Conservation (phyloP, 2,888 invertebrate species). For the Slavum lentiscoides region DNA sequence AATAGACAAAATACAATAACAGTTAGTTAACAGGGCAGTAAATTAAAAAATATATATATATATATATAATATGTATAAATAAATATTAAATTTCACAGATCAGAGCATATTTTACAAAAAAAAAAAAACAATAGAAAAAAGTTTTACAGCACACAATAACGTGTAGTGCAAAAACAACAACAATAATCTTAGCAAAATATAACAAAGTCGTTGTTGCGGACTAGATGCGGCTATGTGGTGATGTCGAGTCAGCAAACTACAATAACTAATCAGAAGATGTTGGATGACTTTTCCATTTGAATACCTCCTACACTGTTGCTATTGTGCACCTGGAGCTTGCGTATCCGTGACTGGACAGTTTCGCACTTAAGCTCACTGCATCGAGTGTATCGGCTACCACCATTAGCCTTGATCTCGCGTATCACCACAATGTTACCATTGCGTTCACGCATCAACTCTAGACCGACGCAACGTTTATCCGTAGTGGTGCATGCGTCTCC, state of each 20-base stretch:
- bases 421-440: conserved; percentile 63
- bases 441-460: conserved; percentile 61
- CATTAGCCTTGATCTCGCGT: conserved; percentile 60
- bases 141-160: background rate
- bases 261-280: conserved; percentile 26
- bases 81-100: conserved; percentile 1
- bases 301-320: conserved; percentile 42
- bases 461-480: conserved; percentile 57
- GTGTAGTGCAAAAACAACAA: background rate
- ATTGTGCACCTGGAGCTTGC: conserved; percentile 61
- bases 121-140: conserved; percentile 4
- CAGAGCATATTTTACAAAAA: background rate
- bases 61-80: background rate
- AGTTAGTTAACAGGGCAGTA: conserved; percentile 6
- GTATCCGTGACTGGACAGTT: conserved; percentile 62
- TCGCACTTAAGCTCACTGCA: conserved; percentile 64
- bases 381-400: conserved; percentile 61
- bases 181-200: conserved; percentile 12
- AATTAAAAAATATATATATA: background rate
- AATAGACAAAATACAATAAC: background rate
- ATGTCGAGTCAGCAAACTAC: background rate
- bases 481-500: conserved; percentile 38
- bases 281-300: conserved; percentile 24
- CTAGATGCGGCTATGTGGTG: conserved; percentile 27
- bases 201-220: conserved; percentile 31